Evolutionary conservation across 2,113 vertebrate genomes (phyloP).

Genomic region (Muntiacus muntjak): DNA sequence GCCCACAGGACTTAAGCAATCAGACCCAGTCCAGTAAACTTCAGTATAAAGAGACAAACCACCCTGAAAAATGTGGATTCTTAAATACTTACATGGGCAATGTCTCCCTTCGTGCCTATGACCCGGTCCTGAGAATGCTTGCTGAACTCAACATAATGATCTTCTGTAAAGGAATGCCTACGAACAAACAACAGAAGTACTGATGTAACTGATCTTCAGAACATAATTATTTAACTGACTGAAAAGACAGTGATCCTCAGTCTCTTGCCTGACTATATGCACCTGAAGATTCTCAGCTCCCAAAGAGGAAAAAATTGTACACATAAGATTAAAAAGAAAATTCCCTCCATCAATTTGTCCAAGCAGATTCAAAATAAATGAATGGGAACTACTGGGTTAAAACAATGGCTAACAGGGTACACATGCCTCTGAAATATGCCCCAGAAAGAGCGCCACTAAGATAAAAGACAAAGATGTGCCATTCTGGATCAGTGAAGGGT

Average conservation of each 20-base stretch:
- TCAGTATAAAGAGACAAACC: neutral
- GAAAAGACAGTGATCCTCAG: neutral
- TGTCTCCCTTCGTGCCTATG: slow-evolving; percentile 97
- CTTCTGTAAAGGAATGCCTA: slow-evolving; percentile 97
- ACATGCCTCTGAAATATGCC: neutral
- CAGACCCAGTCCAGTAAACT: neutral
- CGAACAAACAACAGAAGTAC: slow-evolving; percentile 36
- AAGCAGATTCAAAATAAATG: neutral
- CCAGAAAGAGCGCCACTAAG: neutral
- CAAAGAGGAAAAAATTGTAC: neutral
- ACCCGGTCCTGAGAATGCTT: slow-evolving; percentile 98
- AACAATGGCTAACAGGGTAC: neutral
- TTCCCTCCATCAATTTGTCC: neutral
- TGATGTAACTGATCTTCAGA: neutral
- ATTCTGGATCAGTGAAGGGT: neutral
- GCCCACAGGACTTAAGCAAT: neutral
- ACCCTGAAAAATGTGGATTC: neutral
- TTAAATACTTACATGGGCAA: slow-evolving; percentile 89
- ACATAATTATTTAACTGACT: neutral
- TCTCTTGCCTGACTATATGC: neutral
- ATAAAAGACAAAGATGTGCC: neutral
- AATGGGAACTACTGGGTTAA: neutral
- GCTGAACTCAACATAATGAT: slow-evolving; percentile 99
- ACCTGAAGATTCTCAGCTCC: neutral
- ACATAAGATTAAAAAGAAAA: neutral